A percentile compares a stretch with the other conserved stretches of the same genome.
Conservation (phyloP, 1,140 invertebrate genomes). For the Ostrea edulis region DNA sequence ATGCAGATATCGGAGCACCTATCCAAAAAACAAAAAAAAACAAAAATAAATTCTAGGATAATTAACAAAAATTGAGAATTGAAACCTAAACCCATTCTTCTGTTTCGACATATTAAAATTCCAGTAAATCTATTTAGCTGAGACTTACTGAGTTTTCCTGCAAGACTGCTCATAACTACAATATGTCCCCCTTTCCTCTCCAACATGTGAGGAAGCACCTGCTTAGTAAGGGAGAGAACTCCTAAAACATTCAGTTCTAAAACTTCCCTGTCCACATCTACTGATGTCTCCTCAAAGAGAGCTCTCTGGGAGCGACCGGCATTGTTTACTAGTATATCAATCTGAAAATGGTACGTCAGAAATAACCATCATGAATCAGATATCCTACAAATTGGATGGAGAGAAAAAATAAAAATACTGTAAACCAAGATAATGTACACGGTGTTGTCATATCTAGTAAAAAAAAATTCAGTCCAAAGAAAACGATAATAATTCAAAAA, state of each 20-base stretch:
- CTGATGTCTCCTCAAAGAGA: slow-evolving; percentile 87
- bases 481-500: background rate
- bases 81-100: no score
- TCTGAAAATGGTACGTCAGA: slow-evolving; percentile 56
- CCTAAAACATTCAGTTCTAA: slow-evolving; percentile 92
- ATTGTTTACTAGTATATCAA: slow-evolving; percentile 80
- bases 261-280: slow-evolving; percentile 88
- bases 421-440: no score
- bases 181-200: slow-evolving; percentile 77
- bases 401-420: no score
- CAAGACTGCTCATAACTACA: slow-evolving; percentile 78
- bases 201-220: slow-evolving; percentile 78
- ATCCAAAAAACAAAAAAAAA: slow-evolving; percentile 50
- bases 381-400: no score
- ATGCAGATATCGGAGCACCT: slow-evolving; percentile 86
- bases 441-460: background rate
- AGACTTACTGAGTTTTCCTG: slow-evolving; percentile 83
- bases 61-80: no score
- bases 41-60: no score
- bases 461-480: background rate
- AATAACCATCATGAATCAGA: no score
- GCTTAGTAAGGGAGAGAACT: slow-evolving; percentile 83
- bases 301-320: slow-evolving; percentile 87
- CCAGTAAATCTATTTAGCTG: background rate
- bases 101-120: background rate